These are phyloP conservation scores for Danio albolineatus DNA, from an alignment of 2,797 vertebrate species.

Conservation along the genomic window DNA sequence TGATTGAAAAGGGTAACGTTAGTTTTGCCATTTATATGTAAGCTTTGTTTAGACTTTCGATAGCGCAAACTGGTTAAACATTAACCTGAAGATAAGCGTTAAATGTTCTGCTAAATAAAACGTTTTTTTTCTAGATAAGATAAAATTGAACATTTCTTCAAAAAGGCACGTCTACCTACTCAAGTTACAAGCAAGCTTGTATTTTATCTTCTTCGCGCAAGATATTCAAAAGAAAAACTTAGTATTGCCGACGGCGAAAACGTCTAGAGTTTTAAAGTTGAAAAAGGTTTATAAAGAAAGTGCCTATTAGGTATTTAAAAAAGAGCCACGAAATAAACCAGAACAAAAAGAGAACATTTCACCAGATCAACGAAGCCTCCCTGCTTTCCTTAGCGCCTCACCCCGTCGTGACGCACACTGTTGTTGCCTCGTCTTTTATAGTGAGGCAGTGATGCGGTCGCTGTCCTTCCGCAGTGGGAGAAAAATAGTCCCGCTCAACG, in stretches of 20 bases:
- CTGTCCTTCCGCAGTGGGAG: slow-evolving; percentile 63
- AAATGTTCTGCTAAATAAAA: rapidly evolving
- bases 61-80: background rate
- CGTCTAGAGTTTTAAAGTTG: background rate
- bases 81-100: background rate
- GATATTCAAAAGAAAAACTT: background rate
- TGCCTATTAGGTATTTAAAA: background rate
- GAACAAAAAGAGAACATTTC: background rate
- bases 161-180: too few species aligned
- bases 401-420: background rate
- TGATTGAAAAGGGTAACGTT: too few species aligned
- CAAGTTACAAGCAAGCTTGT: background rate
- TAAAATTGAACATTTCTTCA: background rate
- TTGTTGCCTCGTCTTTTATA: slow-evolving; percentile 46
- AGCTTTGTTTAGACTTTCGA: background rate
- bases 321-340: background rate
- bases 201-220: background rate
- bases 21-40: background rate
- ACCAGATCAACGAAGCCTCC: slow-evolving; percentile 37
- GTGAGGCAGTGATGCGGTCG: slow-evolving; percentile 52
- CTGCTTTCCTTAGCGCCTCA: slow-evolving; percentile 44
- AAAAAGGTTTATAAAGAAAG: background rate
- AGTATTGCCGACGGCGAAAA: background rate
- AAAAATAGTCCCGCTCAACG: slow-evolving; percentile 61
- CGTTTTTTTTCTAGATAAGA: background rate